Base-by-base conservation (phyloP, 30 jellyfish, hydroid and myxozoan genomes). In the Mastigias papua region DNA sequence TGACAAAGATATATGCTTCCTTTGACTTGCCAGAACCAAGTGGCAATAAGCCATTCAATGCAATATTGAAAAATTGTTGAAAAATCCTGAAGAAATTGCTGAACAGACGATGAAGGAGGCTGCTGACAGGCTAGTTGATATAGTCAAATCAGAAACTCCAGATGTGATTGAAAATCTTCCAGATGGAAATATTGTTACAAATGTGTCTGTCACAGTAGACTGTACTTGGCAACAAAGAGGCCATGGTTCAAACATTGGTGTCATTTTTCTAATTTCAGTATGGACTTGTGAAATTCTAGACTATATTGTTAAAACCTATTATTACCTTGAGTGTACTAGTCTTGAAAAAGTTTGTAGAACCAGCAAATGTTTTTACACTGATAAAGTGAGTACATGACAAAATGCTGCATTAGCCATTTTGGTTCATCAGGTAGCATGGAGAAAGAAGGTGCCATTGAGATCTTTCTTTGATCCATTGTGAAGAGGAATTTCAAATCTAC, bases 171-270 rank as follows among this genome's bases (percentile, higher is more conserved):
- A 81, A 23, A 28, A 29, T 15, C 30, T 60, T 23, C 29, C 78
- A 8, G 80, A 78, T 54, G 89, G 60, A 19, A 1, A 31, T 28
- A 20, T 69, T 34, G 34, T 69, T 51, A 35, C 65, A 32, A 62
- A 78, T 16, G 78, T 51, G 57, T 65, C 76, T 60, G 89, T 81
- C 49, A 60, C 91, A 20, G 89, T 81, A 63, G n/a, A n/a, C n/a
- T n/a, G n/a, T n/a, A n/a, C n/a, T n/a, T n/a, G n/a, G n/a, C n/a
- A n/a, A n/a, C n/a, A 89, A 81, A 22, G 91, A 80, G 2, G 46
- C 93, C n/a, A 69, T 80, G 93, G 80, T n/a, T n/a, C n/a, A n/a
- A n/a, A n/a, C n/a, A n/a, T 69, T 26, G 81, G 93, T 7, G 17
- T 80, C 11, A 65, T 80, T 21, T 30, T 23, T 34, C 32, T 73